Percentiles rank a stretch among this genome's conserved stretches.
phyloP scores from a whole-genome alignment of 2,797 vertebrate genomes.

The Helicolenus hilgendorfi region DNA sequence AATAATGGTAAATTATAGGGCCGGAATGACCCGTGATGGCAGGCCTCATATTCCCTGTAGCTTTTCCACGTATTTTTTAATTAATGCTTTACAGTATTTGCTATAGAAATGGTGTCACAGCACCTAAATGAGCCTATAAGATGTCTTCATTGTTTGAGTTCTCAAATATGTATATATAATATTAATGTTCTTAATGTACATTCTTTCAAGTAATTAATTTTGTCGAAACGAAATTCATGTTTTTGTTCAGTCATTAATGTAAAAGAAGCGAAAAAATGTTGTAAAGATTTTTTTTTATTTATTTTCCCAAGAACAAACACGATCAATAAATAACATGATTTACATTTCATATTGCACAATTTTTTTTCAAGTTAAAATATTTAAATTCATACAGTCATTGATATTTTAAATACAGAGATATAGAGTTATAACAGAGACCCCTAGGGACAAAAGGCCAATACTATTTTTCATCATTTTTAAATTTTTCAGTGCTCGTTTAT shows the following conservation, averaged over 20 bases:
- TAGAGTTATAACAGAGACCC: slow-evolving; percentile 97
- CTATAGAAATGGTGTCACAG: slow-evolving; percentile 91
- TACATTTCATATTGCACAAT: slow-evolving; percentile 99
- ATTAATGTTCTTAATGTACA: background rate
- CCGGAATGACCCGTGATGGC: slow-evolving; percentile 98
- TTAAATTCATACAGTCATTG: slow-evolving; percentile 98
- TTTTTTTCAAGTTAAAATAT: slow-evolving; percentile 99
- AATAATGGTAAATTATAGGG: slow-evolving; percentile 99
- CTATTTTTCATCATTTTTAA: slow-evolving; percentile 92
- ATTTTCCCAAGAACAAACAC: slow-evolving; percentile 99
- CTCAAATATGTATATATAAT: background rate
- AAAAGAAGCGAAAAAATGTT: slow-evolving; percentile 68
- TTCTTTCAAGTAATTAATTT: background rate
- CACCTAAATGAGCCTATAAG: slow-evolving; percentile 85
- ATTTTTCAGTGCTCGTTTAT: slow-evolving; percentile 90
- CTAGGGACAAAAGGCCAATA: slow-evolving; percentile 94
- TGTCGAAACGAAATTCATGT: background rate
- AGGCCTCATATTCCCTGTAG: slow-evolving; percentile 96
- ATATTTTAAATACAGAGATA: slow-evolving; percentile 99
- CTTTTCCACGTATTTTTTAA: slow-evolving; percentile 93
- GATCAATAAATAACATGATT: slow-evolving; percentile 99
- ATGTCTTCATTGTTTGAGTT: slow-evolving; percentile 82
- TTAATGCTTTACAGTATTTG: slow-evolving; percentile 94
- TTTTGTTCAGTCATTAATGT: slow-evolving; percentile 25
- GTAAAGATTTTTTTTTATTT: slow-evolving; percentile 91